A percentile compares a stretch with the other conserved stretches of the same genome.
phyloP scores from a whole-genome alignment of 2,888 invertebrate species.

The Taenaris catops region DNA sequence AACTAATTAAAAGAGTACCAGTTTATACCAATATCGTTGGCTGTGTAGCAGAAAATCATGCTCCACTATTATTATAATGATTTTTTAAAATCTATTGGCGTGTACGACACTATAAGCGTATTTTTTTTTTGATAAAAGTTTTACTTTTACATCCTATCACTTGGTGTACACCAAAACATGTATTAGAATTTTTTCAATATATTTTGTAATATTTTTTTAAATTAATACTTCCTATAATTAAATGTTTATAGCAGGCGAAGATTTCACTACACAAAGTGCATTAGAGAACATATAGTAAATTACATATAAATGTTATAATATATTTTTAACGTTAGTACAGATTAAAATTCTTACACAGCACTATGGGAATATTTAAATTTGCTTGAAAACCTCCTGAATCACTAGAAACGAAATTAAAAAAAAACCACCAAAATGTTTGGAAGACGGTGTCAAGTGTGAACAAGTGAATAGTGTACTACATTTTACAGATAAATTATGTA shows the following conservation, averaged over 20 bases:
- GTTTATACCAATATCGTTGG: slow-evolving; percentile 26
- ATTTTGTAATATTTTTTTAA: slow-evolving; percentile 28
- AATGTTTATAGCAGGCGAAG: slow-evolving; percentile 63
- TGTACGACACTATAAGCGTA: slow-evolving; percentile 62
- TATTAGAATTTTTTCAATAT: slow-evolving; percentile 38
- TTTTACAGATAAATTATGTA: slow-evolving; percentile 19
- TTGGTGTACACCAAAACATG: slow-evolving; percentile 61
- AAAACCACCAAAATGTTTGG: slow-evolving; percentile 30
- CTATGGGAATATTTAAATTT: slow-evolving; percentile 70
- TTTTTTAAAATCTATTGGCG: slow-evolving; percentile 42
- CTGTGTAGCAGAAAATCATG: slow-evolving; percentile 47
- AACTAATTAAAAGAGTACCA: slow-evolving; percentile 34
- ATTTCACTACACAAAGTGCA: slow-evolving; percentile 68
- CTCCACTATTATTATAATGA: slow-evolving; percentile 43
- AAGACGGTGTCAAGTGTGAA: slow-evolving; percentile 22
- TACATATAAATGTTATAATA: slow-evolving; percentile 39
- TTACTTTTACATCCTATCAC: slow-evolving; percentile 43
- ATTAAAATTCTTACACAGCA: slow-evolving; percentile 45
- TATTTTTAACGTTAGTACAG: slow-evolving; percentile 39
- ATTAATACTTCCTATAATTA: slow-evolving; percentile 44
- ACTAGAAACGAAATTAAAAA: slow-evolving; percentile 23
- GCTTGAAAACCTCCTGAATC: slow-evolving; percentile 56
- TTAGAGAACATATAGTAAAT: slow-evolving; percentile 38
- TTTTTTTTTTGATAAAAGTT: slow-evolving; percentile 43
- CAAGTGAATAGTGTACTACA: slow-evolving; percentile 13